phyloP scores from a whole-genome alignment of 2,113 vertebrate species.

The Gila orcuttii region DNA sequence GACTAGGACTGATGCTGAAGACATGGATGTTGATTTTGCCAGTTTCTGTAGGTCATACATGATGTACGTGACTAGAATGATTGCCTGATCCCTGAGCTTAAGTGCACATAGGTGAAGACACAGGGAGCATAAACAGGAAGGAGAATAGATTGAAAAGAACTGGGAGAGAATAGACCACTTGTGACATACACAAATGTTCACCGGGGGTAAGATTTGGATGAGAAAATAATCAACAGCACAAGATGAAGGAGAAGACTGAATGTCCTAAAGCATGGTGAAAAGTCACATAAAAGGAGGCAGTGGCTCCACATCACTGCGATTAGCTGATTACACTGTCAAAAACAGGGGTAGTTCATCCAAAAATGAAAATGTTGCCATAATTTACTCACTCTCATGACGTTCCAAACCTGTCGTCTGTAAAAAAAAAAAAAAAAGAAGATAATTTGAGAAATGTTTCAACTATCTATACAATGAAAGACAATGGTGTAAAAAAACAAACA shows the following conservation, averaged over 20 bases:
- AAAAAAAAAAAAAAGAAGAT: background rate
- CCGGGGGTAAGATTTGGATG: background rate
- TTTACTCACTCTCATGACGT: constrained; percentile 29
- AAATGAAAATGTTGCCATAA: background rate
- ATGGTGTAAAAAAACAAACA: background rate
- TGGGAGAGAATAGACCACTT: background rate
- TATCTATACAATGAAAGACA: background rate
- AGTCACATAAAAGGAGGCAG: background rate
- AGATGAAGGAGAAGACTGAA: background rate
- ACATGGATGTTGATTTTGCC: constrained; percentile 4
- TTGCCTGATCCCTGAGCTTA: background rate
- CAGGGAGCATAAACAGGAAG: background rate
- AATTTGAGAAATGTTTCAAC: background rate
- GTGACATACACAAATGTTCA: background rate
- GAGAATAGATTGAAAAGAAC: constrained; percentile 4
- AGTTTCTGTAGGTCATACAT: constrained; percentile 43
- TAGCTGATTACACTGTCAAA: background rate
- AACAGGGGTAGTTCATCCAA: background rate
- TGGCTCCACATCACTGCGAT: background rate
- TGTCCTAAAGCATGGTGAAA: background rate
- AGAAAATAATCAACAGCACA: background rate
- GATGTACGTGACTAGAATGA: constrained; percentile 1
- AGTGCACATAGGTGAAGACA: background rate
- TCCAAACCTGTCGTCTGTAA: constrained; percentile 29
- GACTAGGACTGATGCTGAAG: constrained; percentile 17